Evolutionary conservation across 2,888 invertebrate species (phyloP).

Genomic region (Tiphia femorata): DNA sequence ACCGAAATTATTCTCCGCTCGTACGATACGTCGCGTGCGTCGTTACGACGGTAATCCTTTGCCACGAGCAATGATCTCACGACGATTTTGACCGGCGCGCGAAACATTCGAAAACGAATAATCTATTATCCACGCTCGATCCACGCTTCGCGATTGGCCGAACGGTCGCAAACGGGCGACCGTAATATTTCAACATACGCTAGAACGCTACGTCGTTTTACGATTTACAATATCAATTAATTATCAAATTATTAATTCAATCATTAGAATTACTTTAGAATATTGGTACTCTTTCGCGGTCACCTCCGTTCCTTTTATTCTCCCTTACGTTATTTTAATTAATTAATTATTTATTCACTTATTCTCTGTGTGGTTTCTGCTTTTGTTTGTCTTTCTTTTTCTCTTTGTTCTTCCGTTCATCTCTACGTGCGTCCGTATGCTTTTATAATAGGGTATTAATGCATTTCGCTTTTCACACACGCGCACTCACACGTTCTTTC

Average conservation of each 20-base stretch:
- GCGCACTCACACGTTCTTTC: neutral
- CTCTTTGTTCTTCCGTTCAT: constrained; percentile 12
- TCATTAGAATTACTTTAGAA: constrained; percentile 69
- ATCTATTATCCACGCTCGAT: too few relatives aligned
- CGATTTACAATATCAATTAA: constrained; percentile 68
- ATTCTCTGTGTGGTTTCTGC: constrained; percentile 9
- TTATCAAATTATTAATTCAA: constrained; percentile 69
- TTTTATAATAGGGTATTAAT: constrained; percentile 1
- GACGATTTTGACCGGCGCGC: too few relatives aligned
- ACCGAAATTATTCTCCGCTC: too few relatives aligned
- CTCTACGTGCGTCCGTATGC: constrained; percentile 25
- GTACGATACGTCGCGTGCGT: too few relatives aligned
- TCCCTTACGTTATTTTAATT: constrained; percentile 17
- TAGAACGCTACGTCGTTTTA: constrained; percentile 65
- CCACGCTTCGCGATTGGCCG: too few relatives aligned
- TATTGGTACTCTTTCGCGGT: constrained; percentile 68
- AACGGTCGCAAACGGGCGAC: too few relatives aligned
- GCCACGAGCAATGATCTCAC: too few relatives aligned
- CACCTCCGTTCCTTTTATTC: constrained; percentile 43
- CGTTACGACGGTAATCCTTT: too few relatives aligned
- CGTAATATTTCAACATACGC: too few relatives aligned
- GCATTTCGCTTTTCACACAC: constrained; percentile 1
- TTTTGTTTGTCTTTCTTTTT: constrained; percentile 3
- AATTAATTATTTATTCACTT: constrained; percentile 12
- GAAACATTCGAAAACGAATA: too few relatives aligned